phyloP scores from a whole-genome alignment of 1,140 invertebrate genomes.

The Watersipora subatra region DNA sequence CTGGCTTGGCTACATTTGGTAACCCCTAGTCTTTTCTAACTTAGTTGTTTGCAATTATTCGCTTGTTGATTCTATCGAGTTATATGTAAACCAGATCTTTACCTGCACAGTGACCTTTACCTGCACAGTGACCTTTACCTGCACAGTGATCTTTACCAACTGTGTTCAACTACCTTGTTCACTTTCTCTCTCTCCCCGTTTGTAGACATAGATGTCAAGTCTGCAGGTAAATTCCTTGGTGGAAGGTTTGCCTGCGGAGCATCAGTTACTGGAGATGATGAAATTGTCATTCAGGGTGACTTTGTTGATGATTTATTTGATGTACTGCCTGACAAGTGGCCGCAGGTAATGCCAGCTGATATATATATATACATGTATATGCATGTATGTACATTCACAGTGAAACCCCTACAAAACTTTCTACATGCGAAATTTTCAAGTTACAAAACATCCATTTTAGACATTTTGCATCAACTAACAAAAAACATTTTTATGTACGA shows the following conservation, averaged over 20 bases:
- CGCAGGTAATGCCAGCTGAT: too few relatives aligned
- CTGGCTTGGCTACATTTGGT: slow-evolving; percentile 69
- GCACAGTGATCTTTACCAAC: too few relatives aligned
- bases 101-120: too few relatives aligned
- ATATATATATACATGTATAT: slow-evolving; percentile 7
- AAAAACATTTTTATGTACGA: slow-evolving; percentile 1
- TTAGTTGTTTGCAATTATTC: too few relatives aligned
- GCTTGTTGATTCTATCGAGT: too few relatives aligned
- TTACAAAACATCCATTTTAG: slow-evolving; percentile 2
- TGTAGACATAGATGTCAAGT: slow-evolving; percentile 92
- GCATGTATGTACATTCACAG: not conserved
- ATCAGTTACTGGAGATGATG: slow-evolving; percentile 94
- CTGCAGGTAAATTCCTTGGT: slow-evolving; percentile 93
- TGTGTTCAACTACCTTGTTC: too few relatives aligned
- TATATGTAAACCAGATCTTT: too few relatives aligned
- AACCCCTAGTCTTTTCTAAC: too few relatives aligned
- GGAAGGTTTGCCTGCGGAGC: slow-evolving; percentile 96
- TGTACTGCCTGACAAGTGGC: slow-evolving; percentile 94
- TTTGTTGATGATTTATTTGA: slow-evolving; percentile 93
- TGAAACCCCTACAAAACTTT: not conserved
- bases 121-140: too few relatives aligned
- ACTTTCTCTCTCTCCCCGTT: too few relatives aligned
- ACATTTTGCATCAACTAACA: not conserved
- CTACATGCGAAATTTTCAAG: not conserved
- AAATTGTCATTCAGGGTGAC: slow-evolving; percentile 89